Base-by-base conservation (phyloP, 1,140 invertebrate genomes). In the Elymnias hypermnestra region DNA sequence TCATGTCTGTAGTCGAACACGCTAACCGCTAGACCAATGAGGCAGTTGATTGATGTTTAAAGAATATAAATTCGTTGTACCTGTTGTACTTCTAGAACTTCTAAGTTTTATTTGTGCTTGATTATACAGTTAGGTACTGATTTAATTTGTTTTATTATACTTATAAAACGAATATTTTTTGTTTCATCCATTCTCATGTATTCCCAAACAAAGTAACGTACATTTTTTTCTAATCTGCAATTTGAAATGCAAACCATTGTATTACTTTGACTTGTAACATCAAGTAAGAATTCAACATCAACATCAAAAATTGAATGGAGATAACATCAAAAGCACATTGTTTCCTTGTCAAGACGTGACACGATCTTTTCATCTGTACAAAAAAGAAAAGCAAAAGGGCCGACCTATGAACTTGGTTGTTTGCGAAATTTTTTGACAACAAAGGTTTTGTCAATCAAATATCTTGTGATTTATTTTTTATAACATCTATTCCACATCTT, bases 321-420 rank as follows among this genome's bases (percentile, higher is more conserved):
- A 48, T 38, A 26, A 19, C 48, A 45, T 45, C 48, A 62, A 49
- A 53, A 21, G 35, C 12, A 0, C 42, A 43, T 60, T 62, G 59
- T 62, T 58, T 62, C 45, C 44, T 2, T 29, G 40, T 62, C 51
- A 53, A 44, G 51, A 51, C 44, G 38, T 58, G 59, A 52, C 59
- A 55, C 26, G 26, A 29, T 13, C 9, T 10, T 12, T 29, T 29
- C 26, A 29, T 29, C 44, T 47, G 22, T 46, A 52, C n/a, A 51
- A 55, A 49, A 51, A 25, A 39, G 43, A 25, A 46, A 41, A 52
- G 47, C 1, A 4, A 43, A 59, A 58, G 44, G 51, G 40, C 44
- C 49, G 38, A 53, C 57, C 57, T 55, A 52, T 63, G 59, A 63
- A 63, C 59, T 50, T 28, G n/a, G 47, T 38, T 54, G 50, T 45